Conservation (phyloP, 2,113 vertebrate genomes). For the Pterocles gutturalis region DNA sequence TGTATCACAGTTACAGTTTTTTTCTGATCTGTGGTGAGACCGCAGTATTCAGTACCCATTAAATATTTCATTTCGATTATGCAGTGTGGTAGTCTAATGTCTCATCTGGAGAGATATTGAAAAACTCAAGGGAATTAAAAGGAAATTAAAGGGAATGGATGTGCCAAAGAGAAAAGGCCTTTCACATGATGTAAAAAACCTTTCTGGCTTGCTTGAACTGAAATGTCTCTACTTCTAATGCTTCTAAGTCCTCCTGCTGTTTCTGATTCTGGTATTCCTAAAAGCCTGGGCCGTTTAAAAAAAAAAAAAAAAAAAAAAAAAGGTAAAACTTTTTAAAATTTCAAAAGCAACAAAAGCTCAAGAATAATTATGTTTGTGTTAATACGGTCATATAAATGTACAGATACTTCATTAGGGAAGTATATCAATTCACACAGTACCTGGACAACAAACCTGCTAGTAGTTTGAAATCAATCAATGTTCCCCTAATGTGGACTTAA, state of each 20-base stretch:
- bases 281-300: background rate
- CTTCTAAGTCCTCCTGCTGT: background rate
- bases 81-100: background rate
- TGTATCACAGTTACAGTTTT: background rate
- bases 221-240: background rate
- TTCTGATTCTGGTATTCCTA: conserved; percentile 4
- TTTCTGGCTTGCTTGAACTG: background rate
- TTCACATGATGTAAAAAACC: background rate
- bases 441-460: background rate
- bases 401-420: background rate
- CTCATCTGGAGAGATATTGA: conserved; percentile 14
- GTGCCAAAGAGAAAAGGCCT: background rate
- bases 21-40: conserved; percentile 17
- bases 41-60: background rate
- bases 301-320: background rate
- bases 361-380: background rate
- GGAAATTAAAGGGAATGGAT: conserved; percentile 22
- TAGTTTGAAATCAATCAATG: background rate
- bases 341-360: background rate
- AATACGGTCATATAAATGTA: background rate
- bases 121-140: conserved; percentile 27
- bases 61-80: conserved; percentile 33
- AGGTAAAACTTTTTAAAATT: background rate
- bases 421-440: background rate
- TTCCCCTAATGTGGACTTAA: background rate